phyloP scores from a whole-genome alignment of 2,113 vertebrate species.

The Australoheros scitulus region DNA sequence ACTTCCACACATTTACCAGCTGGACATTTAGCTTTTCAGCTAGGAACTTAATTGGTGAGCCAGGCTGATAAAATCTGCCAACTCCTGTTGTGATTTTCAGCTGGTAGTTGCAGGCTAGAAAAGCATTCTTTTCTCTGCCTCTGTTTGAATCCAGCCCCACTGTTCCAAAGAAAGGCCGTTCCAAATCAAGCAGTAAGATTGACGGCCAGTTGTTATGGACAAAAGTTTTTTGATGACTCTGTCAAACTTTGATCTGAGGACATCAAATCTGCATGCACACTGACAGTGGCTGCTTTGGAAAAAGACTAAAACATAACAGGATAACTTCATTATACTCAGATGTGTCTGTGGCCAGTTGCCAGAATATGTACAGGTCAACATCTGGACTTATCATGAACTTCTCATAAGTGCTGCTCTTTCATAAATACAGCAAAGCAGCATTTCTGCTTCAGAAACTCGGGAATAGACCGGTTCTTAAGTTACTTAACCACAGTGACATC shows the following conservation, averaged over 20 bases:
- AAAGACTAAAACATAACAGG: conserved; percentile 6
- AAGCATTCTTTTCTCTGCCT: neutral
- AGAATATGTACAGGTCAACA: conserved; percentile 4
- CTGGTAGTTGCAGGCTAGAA: neutral
- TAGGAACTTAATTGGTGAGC: neutral
- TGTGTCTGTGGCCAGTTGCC: conserved; percentile 4
- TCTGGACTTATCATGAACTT: neutral
- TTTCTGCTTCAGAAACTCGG: conserved; percentile 5
- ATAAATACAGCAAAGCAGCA: neutral
- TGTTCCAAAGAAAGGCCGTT: neutral
- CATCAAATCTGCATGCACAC: neutral
- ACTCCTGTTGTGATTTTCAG: conserved; percentile 6
- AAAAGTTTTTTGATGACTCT: neutral
- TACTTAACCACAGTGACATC: conserved; percentile 11
- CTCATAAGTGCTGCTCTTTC: conserved; percentile 3
- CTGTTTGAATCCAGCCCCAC: neutral
- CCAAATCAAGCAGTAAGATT: neutral
- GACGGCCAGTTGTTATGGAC: neutral
- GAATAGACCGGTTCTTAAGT: neutral
- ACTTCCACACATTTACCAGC: neutral
- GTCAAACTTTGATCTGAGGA: neutral
- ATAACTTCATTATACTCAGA: conserved; percentile 19
- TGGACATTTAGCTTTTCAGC: neutral
- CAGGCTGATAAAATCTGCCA: conserved; percentile 6
- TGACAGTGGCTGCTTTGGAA: neutral